Percentiles rank a stretch among this genome's conserved stretches.
Evolutionary conservation across 1,140 invertebrate species (phyloP).

Genomic region (Zaprionus ornatus): DNA sequence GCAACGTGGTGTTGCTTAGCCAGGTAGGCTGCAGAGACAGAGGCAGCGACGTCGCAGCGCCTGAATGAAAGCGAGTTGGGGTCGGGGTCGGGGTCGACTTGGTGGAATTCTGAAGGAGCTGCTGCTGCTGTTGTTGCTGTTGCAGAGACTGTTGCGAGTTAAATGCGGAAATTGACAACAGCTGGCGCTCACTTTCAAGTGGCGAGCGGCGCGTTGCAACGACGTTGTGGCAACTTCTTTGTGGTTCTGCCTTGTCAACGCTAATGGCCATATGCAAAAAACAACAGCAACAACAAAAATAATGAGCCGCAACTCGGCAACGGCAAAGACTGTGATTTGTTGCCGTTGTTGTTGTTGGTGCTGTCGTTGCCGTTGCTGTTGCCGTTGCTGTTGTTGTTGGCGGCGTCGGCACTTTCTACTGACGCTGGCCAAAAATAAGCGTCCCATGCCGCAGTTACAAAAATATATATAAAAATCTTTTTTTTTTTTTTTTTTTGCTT

Average conservation of each 20-base stretch:
- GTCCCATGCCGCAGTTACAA: constrained; percentile 66
- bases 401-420: constrained; percentile 75
- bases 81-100: constrained; percentile 36
- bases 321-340: constrained; percentile 53
- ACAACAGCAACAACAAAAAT: constrained; percentile 49
- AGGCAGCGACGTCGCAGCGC: neutral
- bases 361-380: constrained; percentile 28
- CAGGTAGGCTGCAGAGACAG: neutral
- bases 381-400: constrained; percentile 36
- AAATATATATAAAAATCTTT: constrained; percentile 29
- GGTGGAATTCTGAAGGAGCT: constrained; percentile 45
- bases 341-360: constrained; percentile 48
- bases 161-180: constrained; percentile 75
- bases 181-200: constrained; percentile 72
- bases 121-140: constrained; percentile 18
- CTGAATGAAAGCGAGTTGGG: constrained; percentile 63
- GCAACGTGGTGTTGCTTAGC: constrained; percentile 59
- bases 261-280: constrained; percentile 78
- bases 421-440: constrained; percentile 73
- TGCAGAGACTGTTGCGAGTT: constrained; percentile 8
- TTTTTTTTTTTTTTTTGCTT: constrained; percentile 29
- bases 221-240: constrained; percentile 54
- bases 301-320: constrained; percentile 66
- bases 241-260: constrained; percentile 78
- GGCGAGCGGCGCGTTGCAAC: constrained; percentile 41